A percentile compares a stretch with the other conserved stretches of the same genome.
Conservation (phyloP, 2,797 vertebrate genomes). For the Cossypha dichroa region DNA sequence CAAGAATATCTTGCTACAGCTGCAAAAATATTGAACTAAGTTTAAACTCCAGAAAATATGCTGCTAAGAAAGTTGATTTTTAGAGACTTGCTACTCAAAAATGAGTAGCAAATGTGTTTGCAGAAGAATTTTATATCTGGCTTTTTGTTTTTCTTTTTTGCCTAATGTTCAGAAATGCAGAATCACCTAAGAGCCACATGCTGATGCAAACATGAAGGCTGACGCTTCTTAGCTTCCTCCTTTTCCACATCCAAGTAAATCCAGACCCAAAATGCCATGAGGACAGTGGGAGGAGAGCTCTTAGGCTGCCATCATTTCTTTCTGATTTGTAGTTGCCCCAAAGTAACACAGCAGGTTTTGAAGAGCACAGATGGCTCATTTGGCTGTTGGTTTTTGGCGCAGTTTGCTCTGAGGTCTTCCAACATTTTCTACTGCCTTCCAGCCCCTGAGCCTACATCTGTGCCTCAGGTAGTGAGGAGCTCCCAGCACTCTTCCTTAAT, state of each 20-base stretch:
- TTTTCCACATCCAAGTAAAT: neutral
- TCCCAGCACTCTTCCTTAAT: neutral
- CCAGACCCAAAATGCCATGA: neutral
- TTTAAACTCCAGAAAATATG: neutral
- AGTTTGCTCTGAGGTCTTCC: neutral
- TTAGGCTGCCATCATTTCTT: neutral
- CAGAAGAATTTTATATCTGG: neutral
- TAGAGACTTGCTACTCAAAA: neutral
- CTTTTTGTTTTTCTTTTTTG: neutral
- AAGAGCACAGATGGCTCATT: neutral
- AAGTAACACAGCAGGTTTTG: neutral
- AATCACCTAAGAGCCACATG: neutral
- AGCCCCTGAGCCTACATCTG: rapidly evolving
- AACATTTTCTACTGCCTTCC: neutral
- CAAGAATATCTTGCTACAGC: neutral
- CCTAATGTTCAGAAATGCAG: neutral
- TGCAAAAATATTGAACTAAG: neutral
- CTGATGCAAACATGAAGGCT: neutral
- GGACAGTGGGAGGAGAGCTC: neutral
- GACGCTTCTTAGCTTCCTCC: neutral
- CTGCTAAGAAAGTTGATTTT: neutral
- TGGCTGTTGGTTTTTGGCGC: neutral
- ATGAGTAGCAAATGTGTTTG: neutral
- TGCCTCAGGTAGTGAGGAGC: neutral
- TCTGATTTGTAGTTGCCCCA: neutral